These are phyloP conservation scores for Actinia tenebrosa DNA, from an alignment of 64 coral and sea anemone species.

Conservation along the genomic window DNA sequence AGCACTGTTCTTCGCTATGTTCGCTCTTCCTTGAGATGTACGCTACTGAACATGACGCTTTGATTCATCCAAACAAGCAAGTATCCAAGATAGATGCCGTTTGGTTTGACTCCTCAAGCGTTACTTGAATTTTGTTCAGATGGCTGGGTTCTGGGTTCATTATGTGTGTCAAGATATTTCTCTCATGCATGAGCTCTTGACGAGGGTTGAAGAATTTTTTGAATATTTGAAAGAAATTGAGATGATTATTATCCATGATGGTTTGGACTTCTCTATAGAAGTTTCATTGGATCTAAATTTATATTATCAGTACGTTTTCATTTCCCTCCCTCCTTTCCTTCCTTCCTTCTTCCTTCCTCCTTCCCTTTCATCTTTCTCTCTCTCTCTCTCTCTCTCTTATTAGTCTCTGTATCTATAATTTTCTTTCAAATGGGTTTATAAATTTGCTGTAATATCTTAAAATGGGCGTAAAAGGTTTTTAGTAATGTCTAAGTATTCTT, in stretches of 20 bases:
- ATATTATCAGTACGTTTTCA: neutral
- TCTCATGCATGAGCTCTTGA: constrained; percentile 11
- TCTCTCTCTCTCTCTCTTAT: too few relatives aligned
- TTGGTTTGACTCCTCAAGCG: neutral
- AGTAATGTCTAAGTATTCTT: too few relatives aligned
- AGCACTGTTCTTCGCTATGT: neutral
- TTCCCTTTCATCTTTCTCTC: too few relatives aligned
- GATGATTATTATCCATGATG: too few relatives aligned
- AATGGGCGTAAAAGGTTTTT: too few relatives aligned
- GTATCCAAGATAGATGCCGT: neutral
- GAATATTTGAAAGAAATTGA: neutral
- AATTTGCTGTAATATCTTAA: neutral
- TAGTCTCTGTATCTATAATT: neutral
- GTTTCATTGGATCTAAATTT: too few relatives aligned
- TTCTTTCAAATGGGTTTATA: neutral
- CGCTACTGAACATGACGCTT: neutral
- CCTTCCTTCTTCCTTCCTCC: too few relatives aligned
- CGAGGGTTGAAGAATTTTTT: neutral
- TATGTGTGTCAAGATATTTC: neutral
- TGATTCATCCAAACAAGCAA: neutral
- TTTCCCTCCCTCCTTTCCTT: neutral
- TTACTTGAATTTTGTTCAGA: neutral
- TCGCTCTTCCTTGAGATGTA: neutral
- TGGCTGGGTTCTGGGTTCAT: neutral
- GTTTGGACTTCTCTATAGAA: too few relatives aligned